Percentiles rank a stretch among this genome's conserved stretches.
phyloP scores from a whole-genome alignment of 35 echinoderm and acorn worm species.

The Ptychodera flava region DNA sequence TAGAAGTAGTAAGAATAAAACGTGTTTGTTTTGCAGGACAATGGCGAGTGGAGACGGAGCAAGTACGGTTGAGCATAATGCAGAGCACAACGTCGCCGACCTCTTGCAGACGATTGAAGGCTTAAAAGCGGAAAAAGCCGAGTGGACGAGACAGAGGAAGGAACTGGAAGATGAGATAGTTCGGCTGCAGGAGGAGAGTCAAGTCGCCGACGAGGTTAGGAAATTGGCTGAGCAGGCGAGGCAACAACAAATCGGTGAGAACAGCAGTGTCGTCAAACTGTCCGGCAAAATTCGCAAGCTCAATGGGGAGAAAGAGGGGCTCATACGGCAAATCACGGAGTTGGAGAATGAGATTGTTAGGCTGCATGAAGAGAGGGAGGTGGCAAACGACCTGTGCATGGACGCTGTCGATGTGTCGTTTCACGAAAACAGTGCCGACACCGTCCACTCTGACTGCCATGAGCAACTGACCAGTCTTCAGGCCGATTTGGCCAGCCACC shows the following conservation, averaged over 20 bases:
- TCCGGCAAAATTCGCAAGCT: neutral
- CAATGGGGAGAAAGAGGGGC: neutral
- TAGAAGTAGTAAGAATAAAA: no score
- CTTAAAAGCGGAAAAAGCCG: neutral
- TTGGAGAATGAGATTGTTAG: neutral
- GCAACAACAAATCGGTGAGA: neutral
- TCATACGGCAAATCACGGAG: neutral
- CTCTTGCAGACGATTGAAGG: neutral
- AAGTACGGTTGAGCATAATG: no score
- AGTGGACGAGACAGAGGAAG: neutral
- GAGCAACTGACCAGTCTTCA: no score
- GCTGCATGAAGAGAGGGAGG: neutral
- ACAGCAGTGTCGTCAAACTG: neutral
- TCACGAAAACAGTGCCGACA: no score
- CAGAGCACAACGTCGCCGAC: neutral
- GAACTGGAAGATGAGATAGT: neutral
- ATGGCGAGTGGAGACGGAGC: no score
- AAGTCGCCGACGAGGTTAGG: neutral
- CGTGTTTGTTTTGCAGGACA: no score
- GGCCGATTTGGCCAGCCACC: no score
- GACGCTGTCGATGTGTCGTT: no score
- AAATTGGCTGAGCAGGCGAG: neutral
- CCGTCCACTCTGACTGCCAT: no score
- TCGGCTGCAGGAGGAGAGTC: neutral
- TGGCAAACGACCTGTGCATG: neutral